Percentiles rank a stretch among this genome's conserved stretches.
Conservation (phyloP, 2,888 invertebrate genomes). For the Homarus gammarus region DNA sequence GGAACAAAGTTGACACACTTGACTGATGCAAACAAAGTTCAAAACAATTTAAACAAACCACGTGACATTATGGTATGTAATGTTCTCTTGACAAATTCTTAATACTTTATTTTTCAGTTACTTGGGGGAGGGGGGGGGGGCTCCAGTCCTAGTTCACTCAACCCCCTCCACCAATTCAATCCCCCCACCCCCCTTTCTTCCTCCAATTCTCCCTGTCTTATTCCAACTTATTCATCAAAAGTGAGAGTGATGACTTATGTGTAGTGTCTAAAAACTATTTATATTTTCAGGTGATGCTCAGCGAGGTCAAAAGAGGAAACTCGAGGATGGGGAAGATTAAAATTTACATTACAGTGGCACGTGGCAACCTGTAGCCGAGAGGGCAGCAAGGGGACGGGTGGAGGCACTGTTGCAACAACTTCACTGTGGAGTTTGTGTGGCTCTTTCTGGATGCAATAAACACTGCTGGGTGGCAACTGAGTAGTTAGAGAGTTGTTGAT, state of each 20-base stretch:
- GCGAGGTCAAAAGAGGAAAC: conserved; percentile 65
- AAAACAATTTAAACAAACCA: too few species aligned
- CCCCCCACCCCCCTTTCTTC: too few species aligned
- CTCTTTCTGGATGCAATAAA: neutral
- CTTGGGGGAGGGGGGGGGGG: too few species aligned
- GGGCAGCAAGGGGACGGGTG: conserved; percentile 25
- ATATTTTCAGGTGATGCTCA: conserved; percentile 38
- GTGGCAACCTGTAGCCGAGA: conserved; percentile 21
- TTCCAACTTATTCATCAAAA: too few species aligned
- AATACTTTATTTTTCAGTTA: too few species aligned
- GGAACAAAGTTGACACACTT: too few species aligned
- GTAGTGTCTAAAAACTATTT: neutral
- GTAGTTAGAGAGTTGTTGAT: conserved; percentile 18
- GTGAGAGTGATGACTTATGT: neutral
- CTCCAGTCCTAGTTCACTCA: too few species aligned
- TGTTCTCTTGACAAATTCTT: too few species aligned
- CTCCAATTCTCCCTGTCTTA: too few species aligned
- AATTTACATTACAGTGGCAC: neutral
- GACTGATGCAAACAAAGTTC: too few species aligned
- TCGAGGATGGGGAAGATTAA: conserved; percentile 61
- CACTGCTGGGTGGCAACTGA: conserved; percentile 14
- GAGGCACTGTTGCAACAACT: conserved; percentile 25
- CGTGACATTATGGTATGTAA: too few species aligned
- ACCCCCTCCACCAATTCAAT: too few species aligned
- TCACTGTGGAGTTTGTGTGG: conserved; percentile 23